Evolutionary conservation across 2,888 invertebrate genomes (phyloP).

Genomic region (Nephrotoma flavescens): DNA sequence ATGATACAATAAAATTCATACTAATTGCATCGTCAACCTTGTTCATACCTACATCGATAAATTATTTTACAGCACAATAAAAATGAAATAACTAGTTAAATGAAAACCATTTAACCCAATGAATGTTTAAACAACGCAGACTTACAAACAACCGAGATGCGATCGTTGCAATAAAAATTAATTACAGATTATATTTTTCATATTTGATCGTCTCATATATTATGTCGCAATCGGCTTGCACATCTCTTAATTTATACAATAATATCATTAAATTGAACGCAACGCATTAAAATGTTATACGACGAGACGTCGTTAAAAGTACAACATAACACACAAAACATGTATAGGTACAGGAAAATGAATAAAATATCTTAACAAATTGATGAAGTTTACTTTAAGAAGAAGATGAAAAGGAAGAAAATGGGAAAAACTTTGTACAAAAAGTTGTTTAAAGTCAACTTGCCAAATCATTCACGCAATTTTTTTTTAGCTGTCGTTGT

Average conservation of each 20-base stretch:
- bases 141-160: background rate
- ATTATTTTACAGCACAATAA: background rate
- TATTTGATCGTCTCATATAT: background rate
- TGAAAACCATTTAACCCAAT: background rate
- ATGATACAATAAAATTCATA: background rate
- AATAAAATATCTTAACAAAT: background rate
- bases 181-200: background rate
- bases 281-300: background rate
- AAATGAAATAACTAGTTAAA: background rate
- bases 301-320: background rate
- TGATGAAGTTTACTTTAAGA: background rate
- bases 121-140: background rate
- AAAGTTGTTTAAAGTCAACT: constrained; percentile 1
- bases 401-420: background rate
- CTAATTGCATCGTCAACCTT: background rate
- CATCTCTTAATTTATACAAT: background rate
- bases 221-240: background rate
- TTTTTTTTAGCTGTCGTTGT: background rate
- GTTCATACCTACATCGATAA: background rate
- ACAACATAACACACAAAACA: background rate
- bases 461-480: constrained; percentile 1
- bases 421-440: background rate
- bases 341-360: background rate
- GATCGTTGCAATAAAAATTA: background rate
- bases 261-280: background rate